Evolutionary conservation across 2,113 vertebrate species (phyloP).

Genomic region (Leptosomus discolor): DNA sequence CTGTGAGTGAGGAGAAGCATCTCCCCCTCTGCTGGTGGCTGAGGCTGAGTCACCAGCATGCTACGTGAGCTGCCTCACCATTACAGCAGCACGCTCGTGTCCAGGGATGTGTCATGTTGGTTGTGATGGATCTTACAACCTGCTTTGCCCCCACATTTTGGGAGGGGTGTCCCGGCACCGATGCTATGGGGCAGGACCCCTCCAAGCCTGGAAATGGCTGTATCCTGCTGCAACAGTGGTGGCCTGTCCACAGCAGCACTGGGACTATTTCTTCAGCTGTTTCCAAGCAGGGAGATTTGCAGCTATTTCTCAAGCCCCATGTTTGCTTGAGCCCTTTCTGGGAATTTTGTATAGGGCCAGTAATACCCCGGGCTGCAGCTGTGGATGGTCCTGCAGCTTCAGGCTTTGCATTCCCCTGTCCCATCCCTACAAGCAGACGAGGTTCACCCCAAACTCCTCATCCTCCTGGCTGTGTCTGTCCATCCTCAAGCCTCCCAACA

Average conservation of each 20-base stretch:
- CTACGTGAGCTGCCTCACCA: neutral
- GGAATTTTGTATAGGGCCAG: neutral
- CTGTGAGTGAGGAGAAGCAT: neutral
- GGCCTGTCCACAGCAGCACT: neutral
- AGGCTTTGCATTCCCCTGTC: neutral
- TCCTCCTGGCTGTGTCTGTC: neutral
- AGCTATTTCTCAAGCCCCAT: neutral
- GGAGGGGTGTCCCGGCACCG: neutral
- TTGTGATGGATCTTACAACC: neutral
- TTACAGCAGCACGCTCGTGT: neutral
- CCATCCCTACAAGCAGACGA: neutral
- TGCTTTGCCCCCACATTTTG: rapidly evolving
- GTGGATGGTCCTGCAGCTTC: neutral
- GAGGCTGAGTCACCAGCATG: neutral
- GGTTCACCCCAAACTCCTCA: neutral
- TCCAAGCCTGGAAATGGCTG: rapidly evolving
- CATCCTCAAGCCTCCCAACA: neutral
- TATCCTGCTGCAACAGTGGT: neutral
- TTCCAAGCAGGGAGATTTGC: neutral
- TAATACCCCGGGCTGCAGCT: neutral
- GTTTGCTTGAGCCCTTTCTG: neutral
- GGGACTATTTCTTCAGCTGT: neutral
- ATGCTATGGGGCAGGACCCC: neutral
- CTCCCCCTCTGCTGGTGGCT: neutral
- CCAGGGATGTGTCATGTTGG: rapidly evolving